Base-by-base conservation (phyloP, 2,797 vertebrate genomes). In the Bucorvus abyssinicus region DNA sequence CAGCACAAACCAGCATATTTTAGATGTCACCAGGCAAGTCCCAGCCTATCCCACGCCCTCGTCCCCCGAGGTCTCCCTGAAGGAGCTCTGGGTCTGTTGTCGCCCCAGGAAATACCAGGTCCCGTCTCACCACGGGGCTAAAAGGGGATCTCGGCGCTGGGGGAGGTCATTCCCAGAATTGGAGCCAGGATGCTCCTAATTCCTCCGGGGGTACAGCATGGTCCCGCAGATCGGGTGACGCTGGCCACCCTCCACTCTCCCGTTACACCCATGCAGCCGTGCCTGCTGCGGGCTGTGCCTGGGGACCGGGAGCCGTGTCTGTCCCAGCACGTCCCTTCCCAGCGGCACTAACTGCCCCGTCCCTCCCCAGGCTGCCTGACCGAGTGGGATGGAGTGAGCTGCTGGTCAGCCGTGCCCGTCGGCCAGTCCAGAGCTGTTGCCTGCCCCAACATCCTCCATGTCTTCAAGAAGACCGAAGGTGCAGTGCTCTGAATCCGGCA, bases 311-410 rank as follows among this genome's bases (percentile, higher is more conserved):
- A 23, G 34, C 14, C 30, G 16, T 9, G 29, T 30, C 38, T 32
- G 29, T 26, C 50, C 24, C 50, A 49, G 19, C 74, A 15, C 5
- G 7, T 60, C 87, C 50, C 50, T 36, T 60, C 45, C 74, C 1
- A 0, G 20, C 0, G 7, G 47, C 69, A 21, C 53, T 61, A 6
- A 60, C 12, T 0, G 0, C 32, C 34, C 61, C 2, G 1, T 76
- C 75, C 47, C 36, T 69, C 74, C 73, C 34, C 78, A 98, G 97
- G 95, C 70, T 98, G 98, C 89, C 68, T 5, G n/a, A 92, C 88
- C 0, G 94, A 97, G 84, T 98, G 98, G 97, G 98, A 98, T 3
- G 97, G 97, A 32, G 81, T 97, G 63, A 97, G 91, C 84, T 97
- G 98, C 85, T 98, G 98, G 98, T 67, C 87, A 0, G 71, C 94